These are phyloP conservation scores for Lithophane ornitopus DNA, from an alignment of 2,888 invertebrate species.

Conservation along the genomic window DNA sequence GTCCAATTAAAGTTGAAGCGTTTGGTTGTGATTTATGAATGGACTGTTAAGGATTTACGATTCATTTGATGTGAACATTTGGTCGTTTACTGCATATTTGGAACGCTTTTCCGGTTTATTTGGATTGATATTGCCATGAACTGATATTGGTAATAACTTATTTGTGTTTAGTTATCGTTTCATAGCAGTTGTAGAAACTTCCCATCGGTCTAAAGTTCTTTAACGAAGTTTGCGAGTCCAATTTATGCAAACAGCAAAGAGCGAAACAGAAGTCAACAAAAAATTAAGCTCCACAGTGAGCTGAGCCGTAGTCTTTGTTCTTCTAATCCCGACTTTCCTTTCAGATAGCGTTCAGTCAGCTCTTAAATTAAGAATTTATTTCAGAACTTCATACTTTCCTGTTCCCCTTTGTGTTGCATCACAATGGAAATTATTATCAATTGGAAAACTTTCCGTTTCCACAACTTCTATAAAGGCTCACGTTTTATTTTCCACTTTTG, in stretches of 20 bases:
- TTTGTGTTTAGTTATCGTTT: conserved; percentile 17
- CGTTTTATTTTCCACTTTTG: conserved; percentile 85
- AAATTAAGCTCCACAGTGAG: conserved; percentile 79
- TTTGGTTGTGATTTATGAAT: conserved; percentile 56
- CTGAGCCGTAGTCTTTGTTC: conserved; percentile 83
- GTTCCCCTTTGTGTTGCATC: conserved; percentile 87
- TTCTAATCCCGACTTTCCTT: conserved; percentile 87
- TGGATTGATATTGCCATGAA: conserved; percentile 16
- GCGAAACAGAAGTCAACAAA: conserved; percentile 83
- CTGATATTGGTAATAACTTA: conserved; percentile 19
- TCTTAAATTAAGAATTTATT: conserved; percentile 90
- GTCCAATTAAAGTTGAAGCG: conserved; percentile 58
- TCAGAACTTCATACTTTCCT: conserved; percentile 88
- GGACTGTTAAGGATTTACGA: conserved; percentile 49
- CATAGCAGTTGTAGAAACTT: conserved; percentile 26
- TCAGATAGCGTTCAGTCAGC: conserved; percentile 87
- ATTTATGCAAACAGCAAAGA: conserved; percentile 79
- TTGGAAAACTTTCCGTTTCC: conserved; percentile 87
- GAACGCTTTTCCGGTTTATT: conserved; percentile 23
- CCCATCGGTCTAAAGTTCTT: conserved; percentile 65
- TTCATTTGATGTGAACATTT: conserved; percentile 52
- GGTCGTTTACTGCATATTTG: conserved; percentile 41
- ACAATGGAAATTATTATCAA: conserved; percentile 89
- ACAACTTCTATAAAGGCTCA: conserved; percentile 83
- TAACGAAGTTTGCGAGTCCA: conserved; percentile 73